Percentiles rank a stretch among this genome's conserved stretches.
Conservation (phyloP, 2,888 invertebrate genomes). For the Strigamia crassipes region DNA sequence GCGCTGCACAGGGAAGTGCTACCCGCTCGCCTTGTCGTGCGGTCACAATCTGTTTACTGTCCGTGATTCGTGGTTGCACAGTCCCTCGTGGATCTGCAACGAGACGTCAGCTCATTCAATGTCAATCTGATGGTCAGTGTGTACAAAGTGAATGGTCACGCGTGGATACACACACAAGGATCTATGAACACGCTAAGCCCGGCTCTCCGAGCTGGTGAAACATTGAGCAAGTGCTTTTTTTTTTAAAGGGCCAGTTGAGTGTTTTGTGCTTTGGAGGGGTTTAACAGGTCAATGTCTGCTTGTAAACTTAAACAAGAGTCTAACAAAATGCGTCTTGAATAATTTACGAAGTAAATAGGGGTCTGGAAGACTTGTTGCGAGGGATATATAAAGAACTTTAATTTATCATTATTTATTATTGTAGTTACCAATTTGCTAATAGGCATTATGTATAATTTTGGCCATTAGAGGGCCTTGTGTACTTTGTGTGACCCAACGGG, state of each 20-base stretch:
- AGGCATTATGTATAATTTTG: too few species aligned
- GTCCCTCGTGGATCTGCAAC: slow-evolving; percentile 72
- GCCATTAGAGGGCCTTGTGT: too few species aligned
- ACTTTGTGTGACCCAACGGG: too few species aligned
- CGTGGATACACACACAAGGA: background rate
- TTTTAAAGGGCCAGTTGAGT: background rate
- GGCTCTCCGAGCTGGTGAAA: background rate
- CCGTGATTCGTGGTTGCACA: slow-evolving; percentile 73
- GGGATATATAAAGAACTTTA: too few species aligned
- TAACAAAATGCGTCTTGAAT: too few species aligned
- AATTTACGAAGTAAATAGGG: too few species aligned
- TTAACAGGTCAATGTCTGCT: background rate
- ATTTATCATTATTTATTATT: too few species aligned
- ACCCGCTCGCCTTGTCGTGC: slow-evolving; percentile 75
- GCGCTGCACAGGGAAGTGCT: slow-evolving; percentile 77
- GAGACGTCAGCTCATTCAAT: slow-evolving; percentile 45
- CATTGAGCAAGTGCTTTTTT: background rate
- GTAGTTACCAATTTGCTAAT: too few species aligned
- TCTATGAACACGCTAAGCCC: background rate
- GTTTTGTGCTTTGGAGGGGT: background rate
- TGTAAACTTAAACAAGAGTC: background rate
- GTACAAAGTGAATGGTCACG: slow-evolving; percentile 15
- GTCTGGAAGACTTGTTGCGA: too few species aligned
- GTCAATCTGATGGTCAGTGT: background rate
- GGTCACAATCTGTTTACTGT: slow-evolving; percentile 69